Evolutionary conservation across 1,140 invertebrate genomes (phyloP), one percentile per base, ranked within the genome.

Genomic region (Drosophila ambigua): DNA sequence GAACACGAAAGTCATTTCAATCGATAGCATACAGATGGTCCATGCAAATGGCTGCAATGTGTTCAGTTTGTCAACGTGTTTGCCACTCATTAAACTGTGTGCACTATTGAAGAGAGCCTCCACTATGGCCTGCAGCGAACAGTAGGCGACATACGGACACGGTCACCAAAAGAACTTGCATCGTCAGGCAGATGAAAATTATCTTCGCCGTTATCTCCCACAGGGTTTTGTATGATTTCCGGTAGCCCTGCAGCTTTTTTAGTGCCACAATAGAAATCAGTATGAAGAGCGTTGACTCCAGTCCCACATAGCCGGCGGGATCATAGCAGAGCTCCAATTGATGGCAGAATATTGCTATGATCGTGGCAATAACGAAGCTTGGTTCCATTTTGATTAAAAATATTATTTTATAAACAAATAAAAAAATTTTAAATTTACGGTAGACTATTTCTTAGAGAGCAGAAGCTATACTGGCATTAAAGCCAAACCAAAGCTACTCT

Each of bases 201-300:
- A 46, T 7, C 48, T 69, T 46, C 5, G 4, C 31, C 7, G 0
- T 2, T 0, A 13, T 5, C 4, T 15, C n/a, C 9, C 5, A 2
- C 20, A 20, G 20, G 20, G 13, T 35, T 5, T n/a, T 2, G 9
- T 2, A 4, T 8, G 0, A 4, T 15, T 4, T 20, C 20, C 13
- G 52, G 46, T 2, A 20, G 20, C 20, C 20, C 20, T 20, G 20
- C 20, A 20, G 20, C 59, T 2, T 35, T 72, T 69, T 5, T 26
- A 72, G 4, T 8, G 8, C 15, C 16, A 72, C 71, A 0, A 31
- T 5, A 31, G 16, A 8, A 6, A 72, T 4, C 0, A 59, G 9
- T 9, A 72, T 15, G n/a, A 72, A 72, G 0, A 72, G 4, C 0
- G 16, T 26, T 0, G 54, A 53, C 11, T 52, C 65, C 4, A 16